Conservation (phyloP, 2,113 vertebrate genomes). For the Alouatta palliata region DNA sequence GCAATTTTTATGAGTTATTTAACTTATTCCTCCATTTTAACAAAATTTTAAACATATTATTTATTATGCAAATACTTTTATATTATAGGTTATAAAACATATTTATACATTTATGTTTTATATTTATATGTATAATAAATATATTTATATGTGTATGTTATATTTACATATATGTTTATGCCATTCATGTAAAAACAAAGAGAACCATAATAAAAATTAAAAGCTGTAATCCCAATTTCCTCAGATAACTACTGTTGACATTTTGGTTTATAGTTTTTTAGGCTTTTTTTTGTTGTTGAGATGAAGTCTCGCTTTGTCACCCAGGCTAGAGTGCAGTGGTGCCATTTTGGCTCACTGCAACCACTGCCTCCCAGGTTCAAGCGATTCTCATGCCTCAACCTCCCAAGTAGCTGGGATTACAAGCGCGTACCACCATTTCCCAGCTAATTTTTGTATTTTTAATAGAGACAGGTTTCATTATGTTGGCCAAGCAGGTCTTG, state of each 20-base stretch:
- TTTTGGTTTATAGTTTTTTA: constrained; percentile 27
- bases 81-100: not conserved
- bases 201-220: constrained; percentile 31
- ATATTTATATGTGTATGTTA: not conserved
- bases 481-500: not conserved
- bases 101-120: not conserved
- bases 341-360: not conserved
- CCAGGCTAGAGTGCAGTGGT: not conserved
- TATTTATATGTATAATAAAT: not conserved
- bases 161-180: not conserved
- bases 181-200: constrained; percentile 34
- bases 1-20: not conserved
- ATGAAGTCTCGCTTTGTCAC: not conserved
- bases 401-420: not conserved
- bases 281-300: not conserved
- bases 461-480: not conserved
- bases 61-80: constrained; percentile 5
- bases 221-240: not conserved
- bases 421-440: not conserved
- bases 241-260: constrained; percentile 33
- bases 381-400: not conserved
- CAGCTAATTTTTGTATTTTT: not conserved
- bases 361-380: not conserved
- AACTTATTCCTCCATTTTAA: not conserved
- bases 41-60: constrained; percentile 12